Evolutionary conservation across 2,888 invertebrate species (phyloP).

Genomic region (Nomada fucata): DNA sequence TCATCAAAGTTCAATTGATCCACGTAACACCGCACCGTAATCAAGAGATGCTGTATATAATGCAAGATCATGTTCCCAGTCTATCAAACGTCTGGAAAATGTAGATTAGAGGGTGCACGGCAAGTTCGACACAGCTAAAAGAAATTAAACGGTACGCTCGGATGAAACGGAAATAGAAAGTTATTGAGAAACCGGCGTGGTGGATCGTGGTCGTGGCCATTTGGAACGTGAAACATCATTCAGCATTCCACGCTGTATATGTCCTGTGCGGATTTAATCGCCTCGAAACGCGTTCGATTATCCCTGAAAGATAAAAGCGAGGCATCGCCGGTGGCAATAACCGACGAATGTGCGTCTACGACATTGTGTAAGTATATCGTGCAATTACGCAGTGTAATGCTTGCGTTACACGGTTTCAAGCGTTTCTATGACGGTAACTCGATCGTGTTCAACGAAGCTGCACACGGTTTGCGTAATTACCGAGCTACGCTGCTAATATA

Average conservation of each 20-base stretch:
- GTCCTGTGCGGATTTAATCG: slow-evolving; percentile 11
- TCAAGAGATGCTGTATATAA: not conserved
- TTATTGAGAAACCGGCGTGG: slow-evolving; percentile 47
- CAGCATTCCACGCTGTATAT: slow-evolving; percentile 17
- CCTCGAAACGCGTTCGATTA: slow-evolving; percentile 18
- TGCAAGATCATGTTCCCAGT: not conserved
- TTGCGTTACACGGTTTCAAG: slow-evolving; percentile 62
- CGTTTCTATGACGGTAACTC: slow-evolving; percentile 58
- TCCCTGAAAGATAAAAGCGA: slow-evolving; percentile 18
- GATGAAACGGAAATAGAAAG: slow-evolving; percentile 65
- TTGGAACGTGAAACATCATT: slow-evolving; percentile 48
- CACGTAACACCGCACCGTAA: not conserved
- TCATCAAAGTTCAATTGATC: not conserved
- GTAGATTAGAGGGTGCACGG: not conserved
- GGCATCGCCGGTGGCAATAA: slow-evolving; percentile 10
- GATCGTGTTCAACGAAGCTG: slow-evolving; percentile 53
- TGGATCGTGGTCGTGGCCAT: slow-evolving; percentile 41
- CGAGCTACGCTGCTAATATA: slow-evolving; percentile 27
- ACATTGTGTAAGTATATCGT: slow-evolving; percentile 51
- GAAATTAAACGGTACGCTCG: slow-evolving; percentile 57
- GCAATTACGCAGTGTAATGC: slow-evolving; percentile 66
- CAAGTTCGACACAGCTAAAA: slow-evolving; percentile 29
- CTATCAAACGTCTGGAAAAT: not conserved
- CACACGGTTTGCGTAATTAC: slow-evolving; percentile 49
- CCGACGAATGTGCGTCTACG: slow-evolving; percentile 23